These are phyloP conservation scores for Phalera bucephala DNA, from an alignment of 2,888 invertebrate species.

Conservation along the genomic window DNA sequence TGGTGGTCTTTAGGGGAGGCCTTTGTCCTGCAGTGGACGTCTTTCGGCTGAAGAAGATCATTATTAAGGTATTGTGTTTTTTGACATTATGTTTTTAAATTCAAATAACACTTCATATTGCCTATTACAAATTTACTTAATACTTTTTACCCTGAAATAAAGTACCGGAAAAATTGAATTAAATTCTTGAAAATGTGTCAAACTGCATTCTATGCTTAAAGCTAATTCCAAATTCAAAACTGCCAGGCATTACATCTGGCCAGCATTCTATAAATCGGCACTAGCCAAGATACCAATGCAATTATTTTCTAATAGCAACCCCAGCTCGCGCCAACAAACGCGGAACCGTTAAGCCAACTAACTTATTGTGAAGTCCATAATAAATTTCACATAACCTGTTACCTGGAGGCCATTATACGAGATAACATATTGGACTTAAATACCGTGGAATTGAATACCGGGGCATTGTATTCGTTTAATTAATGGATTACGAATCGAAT, in stretches of 20 bases:
- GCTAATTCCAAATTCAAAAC: not conserved
- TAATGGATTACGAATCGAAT: constrained; percentile 33
- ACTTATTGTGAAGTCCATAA: constrained; percentile 22
- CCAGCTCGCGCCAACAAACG: constrained; percentile 11
- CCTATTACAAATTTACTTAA: too few species aligned
- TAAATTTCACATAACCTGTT: constrained; percentile 21
- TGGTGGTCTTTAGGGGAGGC: too few species aligned
- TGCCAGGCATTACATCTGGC: not conserved
- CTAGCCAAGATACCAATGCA: not conserved
- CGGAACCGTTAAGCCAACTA: constrained; percentile 18
- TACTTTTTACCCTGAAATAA: too few species aligned
- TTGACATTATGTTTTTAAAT: too few species aligned
- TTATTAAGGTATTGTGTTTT: too few species aligned
- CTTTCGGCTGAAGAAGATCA: too few species aligned
- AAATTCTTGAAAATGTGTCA: not conserved
- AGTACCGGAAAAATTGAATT: too few species aligned
- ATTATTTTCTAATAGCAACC: constrained; percentile 5
- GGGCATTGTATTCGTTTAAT: constrained; percentile 43
- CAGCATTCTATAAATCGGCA: not conserved
- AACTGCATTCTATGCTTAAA: not conserved
- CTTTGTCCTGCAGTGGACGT: too few species aligned
- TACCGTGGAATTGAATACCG: constrained; percentile 34
- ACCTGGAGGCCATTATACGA: constrained; percentile 29
- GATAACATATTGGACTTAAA: constrained; percentile 38
- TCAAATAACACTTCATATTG: too few species aligned